Evolutionary conservation across 2,113 vertebrate genomes (phyloP), one percentile per base, ranked within the genome.

Genomic region (Ageneiosus marmoratus): DNA sequence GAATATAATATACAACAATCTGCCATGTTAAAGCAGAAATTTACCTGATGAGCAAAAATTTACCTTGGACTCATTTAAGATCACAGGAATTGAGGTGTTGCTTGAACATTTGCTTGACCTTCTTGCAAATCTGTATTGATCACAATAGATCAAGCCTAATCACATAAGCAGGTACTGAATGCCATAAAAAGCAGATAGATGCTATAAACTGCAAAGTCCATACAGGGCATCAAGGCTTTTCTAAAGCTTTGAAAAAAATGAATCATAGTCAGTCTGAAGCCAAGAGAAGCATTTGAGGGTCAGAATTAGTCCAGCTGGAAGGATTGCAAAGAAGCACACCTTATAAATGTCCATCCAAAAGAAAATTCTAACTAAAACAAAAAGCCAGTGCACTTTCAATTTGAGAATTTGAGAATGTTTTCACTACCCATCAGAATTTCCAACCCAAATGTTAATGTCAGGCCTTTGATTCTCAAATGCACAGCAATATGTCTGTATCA

Each of bases 111-210:
- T 37, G 6, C 83, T 53, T 90, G 84, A 88, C 89, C 89, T 91
- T 82, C 81, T 55, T 78, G 85, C 46, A 32, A 27, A 67, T 81
- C 86, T 87, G 83, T 80, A 81, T 50, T 90, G 90, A 90, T 89
- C 76, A 1, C 69, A 72, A 91, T 90, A 89, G 78, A 18, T 6
- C 85, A 76, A 86, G 81, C 76, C 86, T 86, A 87, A 91, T 91
- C 87, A 80, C 88, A 87, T 82, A 80, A 86, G 80, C 83, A 86
- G 83, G 60, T 73, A 50, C 65, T 51, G 44, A 55, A 27, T 27
- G 51, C 58, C 69, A 44, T 51, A 65, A 55, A 79, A 79, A 73
- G 65, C 51, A 70, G 32, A 58, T 76, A 13, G 50, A 16, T 29
- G 63, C 50, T 6, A 44, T 81, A 73, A 76, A 85, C 15, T 56